phyloP scores from a whole-genome alignment of 2,888 invertebrate genomes.

The Panopea generosa region DNA sequence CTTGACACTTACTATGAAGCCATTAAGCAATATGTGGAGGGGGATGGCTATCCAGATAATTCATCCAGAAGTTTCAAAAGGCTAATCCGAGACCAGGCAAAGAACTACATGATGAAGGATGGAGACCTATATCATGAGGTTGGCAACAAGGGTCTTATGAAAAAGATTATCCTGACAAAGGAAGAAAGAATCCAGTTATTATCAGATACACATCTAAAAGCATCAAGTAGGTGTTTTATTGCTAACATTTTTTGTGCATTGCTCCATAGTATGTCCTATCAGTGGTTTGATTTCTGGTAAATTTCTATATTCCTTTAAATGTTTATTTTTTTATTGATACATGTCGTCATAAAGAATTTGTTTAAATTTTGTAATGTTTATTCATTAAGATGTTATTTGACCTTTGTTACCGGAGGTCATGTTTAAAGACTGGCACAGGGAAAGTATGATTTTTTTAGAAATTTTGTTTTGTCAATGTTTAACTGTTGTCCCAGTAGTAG shows the following conservation, averaged over 20 bases:
- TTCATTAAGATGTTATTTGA: too few species aligned
- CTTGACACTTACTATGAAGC: conserved; percentile 55
- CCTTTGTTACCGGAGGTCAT: too few species aligned
- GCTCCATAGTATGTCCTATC: too few species aligned
- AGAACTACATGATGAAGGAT: conserved; percentile 60
- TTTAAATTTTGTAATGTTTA: too few species aligned
- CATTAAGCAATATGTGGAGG: conserved; percentile 57
- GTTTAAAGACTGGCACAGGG: too few species aligned
- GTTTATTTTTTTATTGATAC: too few species aligned
- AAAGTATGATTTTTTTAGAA: too few species aligned
- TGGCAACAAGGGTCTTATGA: conserved; percentile 44
- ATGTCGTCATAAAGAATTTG: too few species aligned
- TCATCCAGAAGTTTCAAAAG: conserved; percentile 64
- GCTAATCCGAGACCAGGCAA: conserved; percentile 63
- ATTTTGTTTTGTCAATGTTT: too few species aligned
- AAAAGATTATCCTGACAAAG: conserved; percentile 61
- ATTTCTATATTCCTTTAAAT: too few species aligned
- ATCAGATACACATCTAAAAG: conserved; percentile 58
- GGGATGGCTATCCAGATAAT: conserved; percentile 61
- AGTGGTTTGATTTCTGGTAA: too few species aligned
- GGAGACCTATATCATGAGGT: conserved; percentile 62
- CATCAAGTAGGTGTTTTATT: conserved; percentile 49
- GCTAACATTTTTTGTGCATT: background rate
- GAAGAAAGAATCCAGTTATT: conserved; percentile 67
- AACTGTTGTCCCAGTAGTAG: too few species aligned